These are phyloP conservation scores for Syngnathus typhle DNA, from an alignment of 2,113 vertebrate genomes.

Conservation along the genomic window DNA sequence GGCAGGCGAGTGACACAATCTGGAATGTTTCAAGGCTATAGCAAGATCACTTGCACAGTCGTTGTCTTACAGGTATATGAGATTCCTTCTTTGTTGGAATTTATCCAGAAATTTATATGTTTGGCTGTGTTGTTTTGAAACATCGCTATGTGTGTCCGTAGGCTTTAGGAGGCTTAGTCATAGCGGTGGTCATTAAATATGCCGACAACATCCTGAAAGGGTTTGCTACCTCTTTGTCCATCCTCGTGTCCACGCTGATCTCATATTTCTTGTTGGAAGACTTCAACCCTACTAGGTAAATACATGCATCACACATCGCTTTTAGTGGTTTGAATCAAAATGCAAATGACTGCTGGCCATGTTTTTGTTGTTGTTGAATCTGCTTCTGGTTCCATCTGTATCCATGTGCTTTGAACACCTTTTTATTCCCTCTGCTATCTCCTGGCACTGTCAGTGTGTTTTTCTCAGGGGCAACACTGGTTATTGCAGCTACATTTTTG, in stretches of 20 bases:
- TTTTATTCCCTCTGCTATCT: background rate
- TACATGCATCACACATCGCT: background rate
- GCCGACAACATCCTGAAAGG: conserved; percentile 69
- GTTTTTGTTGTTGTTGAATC: background rate
- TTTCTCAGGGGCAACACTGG: conserved; percentile 83
- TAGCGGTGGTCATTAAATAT: conserved; percentile 63
- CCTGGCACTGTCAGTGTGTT: conserved; percentile 72
- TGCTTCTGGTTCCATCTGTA: background rate
- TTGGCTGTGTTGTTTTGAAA: background rate
- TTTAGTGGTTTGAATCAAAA: background rate
- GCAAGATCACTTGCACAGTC: conserved; percentile 80
- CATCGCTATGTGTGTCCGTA: conserved; percentile 17
- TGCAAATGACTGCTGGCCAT: background rate
- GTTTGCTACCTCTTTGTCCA: conserved; percentile 61
- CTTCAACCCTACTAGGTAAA: conserved; percentile 56
- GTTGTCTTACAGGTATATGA: conserved; percentile 82
- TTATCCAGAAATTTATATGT: background rate
- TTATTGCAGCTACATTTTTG: conserved; percentile 89
- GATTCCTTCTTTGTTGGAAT: too few species aligned
- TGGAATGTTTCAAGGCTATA: conserved; percentile 95
- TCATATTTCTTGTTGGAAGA: conserved; percentile 59
- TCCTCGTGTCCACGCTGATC: conserved; percentile 51
- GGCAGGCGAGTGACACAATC: conserved; percentile 72
- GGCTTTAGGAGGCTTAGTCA: conserved; percentile 57
- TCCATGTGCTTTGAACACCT: background rate